phyloP scores from a whole-genome alignment of 2,113 vertebrate species.

The Erythrocebus patas region DNA sequence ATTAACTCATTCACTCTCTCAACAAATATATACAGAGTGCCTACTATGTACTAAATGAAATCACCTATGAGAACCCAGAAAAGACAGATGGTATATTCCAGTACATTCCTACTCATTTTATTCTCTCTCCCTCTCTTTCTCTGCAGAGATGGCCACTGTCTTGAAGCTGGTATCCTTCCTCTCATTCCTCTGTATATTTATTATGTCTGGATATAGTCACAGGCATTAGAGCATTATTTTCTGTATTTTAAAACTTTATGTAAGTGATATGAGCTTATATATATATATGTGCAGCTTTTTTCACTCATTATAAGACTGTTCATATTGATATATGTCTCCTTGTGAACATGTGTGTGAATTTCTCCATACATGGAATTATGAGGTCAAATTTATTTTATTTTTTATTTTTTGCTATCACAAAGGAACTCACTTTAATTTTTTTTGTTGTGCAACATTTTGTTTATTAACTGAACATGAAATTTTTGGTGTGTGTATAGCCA shows the following conservation, averaged over 20 bases:
- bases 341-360: not conserved
- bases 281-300: not conserved
- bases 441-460: no score
- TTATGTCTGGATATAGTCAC: not conserved
- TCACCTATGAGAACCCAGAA: not conserved
- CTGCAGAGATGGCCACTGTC: not conserved
- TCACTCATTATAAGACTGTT: not conserved
- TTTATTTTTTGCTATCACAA: no score
- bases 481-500: no score
- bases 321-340: not conserved
- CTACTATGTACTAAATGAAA: not conserved
- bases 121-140: not conserved
- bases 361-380: not conserved
- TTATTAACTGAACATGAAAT: no score
- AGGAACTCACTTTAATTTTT: no score
- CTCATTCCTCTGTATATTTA: not conserved
- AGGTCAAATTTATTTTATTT: not conserved
- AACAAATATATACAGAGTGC: not conserved
- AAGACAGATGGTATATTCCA: not conserved
- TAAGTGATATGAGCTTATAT: not conserved
- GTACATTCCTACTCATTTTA: rapidly evolving
- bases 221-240: not conserved
- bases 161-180: not conserved
- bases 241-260: not conserved
- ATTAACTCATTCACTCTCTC: not conserved